Base-by-base conservation (phyloP, 2,888 invertebrate species). In the Drosophila mayaguana region DNA sequence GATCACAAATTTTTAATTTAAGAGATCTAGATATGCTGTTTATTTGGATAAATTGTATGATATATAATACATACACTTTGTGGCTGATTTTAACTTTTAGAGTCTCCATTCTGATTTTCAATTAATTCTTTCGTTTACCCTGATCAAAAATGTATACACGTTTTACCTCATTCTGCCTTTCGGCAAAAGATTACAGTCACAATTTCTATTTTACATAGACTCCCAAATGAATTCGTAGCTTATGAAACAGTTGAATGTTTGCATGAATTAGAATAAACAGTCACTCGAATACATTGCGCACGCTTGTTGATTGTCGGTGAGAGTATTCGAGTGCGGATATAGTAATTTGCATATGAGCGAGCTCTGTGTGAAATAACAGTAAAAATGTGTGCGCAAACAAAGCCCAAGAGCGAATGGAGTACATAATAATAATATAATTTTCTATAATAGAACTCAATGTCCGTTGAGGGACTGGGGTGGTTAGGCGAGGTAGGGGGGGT, bases 391-490 rank as follows among this genome's bases (percentile, higher is more conserved):
- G 63, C 65, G 43, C 65, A 84, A 71, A 75, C 79, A 88, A 73
- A 78, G 72, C 56, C 46, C 46, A 62, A 63, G 56, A 68, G 68
- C 63, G 69, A 82, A 46, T 78, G 75, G 75, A 89, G 81, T 86
- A 86, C 81, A 88, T 88, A 83, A 83, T 88, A 88, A 88, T 88
- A 86, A 86, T 87, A 89, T 84, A 83, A 89, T 84, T 89, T 84
- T 78, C 87, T 83, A 87, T 87, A 87, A 83, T 81, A 89, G 79
- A 88, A 78, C 79, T 82, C 68, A 79, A 72, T 79, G 82, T 64
- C 59, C 51, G 50, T 45, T 48, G 16, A 18, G 38, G 34, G 22
- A 22, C 7, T 3, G 32, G 5, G 36, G 36, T 3, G n/a, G 16
- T 0, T 36, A 14, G 34, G 3, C 3, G 8, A 32, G 25, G 18